Evolutionary conservation across 2,113 vertebrate genomes (phyloP).

Genomic region (Sturnus vulgaris): DNA sequence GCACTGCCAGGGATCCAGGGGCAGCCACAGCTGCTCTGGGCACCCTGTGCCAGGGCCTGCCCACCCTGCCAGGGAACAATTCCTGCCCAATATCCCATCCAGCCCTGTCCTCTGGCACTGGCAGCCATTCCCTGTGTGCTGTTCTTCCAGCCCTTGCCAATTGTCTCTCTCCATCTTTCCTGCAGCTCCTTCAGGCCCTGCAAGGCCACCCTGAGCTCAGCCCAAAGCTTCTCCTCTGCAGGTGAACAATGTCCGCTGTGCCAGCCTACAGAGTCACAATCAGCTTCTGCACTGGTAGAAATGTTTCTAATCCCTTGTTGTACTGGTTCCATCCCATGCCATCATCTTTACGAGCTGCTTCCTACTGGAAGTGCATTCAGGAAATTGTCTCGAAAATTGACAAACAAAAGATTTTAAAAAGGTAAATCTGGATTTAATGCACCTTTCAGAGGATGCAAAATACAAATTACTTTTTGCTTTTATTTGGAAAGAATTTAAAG

Average conservation of each 20-base stretch:
- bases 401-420: not conserved
- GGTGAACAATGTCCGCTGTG: not conserved
- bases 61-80: not conserved
- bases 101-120: not conserved
- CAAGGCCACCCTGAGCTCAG: rapidly evolving
- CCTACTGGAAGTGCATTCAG: not conserved
- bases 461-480: not conserved
- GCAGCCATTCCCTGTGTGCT: not conserved
- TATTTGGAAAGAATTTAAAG: not conserved
- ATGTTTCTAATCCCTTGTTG: not conserved
- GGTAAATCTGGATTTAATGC: not conserved
- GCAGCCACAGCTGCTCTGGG: not conserved
- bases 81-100: not conserved
- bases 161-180: not conserved
- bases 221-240: not conserved
- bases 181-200: not conserved
- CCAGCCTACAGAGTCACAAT: not conserved
- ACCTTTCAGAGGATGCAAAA: not conserved
- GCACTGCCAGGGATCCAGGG: not conserved
- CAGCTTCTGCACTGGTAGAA: not conserved
- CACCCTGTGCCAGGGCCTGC: not conserved
- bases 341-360: not conserved
- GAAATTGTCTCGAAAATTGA: not conserved
- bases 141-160: not conserved
- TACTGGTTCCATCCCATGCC: not conserved